phyloP scores from a whole-genome alignment of 2,113 vertebrate species.

The Callorhinus ursinus region DNA sequence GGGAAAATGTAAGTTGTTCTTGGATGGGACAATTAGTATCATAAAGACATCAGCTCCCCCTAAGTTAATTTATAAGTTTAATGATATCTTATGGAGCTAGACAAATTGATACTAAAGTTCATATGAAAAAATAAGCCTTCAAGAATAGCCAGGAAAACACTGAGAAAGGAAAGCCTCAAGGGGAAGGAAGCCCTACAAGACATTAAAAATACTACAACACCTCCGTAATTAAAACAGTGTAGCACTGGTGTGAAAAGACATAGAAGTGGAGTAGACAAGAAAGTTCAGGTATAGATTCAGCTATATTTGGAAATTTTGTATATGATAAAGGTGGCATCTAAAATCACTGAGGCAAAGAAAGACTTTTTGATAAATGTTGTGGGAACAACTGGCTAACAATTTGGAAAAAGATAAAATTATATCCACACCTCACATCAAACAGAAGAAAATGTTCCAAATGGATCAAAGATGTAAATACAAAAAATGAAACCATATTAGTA shows the following conservation, averaged over 20 bases:
- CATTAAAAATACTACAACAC: not conserved
- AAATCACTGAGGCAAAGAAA: not conserved
- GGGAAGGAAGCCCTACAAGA: not conserved
- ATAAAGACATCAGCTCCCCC: not conserved
- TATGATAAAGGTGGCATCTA: not conserved
- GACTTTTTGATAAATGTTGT: not conserved
- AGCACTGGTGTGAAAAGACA: not conserved
- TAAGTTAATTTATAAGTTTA: not conserved
- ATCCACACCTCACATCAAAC: not conserved
- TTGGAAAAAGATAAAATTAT: not conserved
- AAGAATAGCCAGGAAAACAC: not conserved
- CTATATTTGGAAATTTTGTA: not conserved
- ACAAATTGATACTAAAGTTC: not conserved
- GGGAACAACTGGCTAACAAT: not conserved
- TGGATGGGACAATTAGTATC: not conserved
- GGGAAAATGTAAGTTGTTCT: not conserved
- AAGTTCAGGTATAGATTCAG: not conserved
- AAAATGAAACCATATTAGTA: not conserved
- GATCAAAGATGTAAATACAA: not conserved
- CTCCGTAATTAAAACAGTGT: not conserved
- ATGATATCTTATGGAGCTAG: not conserved
- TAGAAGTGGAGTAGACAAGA: not conserved
- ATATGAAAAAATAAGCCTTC: not conserved
- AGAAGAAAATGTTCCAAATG: not conserved
- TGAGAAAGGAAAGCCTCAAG: not conserved